phyloP scores from a whole-genome alignment of 2,888 invertebrate species.

The Notodonta ziczac region DNA sequence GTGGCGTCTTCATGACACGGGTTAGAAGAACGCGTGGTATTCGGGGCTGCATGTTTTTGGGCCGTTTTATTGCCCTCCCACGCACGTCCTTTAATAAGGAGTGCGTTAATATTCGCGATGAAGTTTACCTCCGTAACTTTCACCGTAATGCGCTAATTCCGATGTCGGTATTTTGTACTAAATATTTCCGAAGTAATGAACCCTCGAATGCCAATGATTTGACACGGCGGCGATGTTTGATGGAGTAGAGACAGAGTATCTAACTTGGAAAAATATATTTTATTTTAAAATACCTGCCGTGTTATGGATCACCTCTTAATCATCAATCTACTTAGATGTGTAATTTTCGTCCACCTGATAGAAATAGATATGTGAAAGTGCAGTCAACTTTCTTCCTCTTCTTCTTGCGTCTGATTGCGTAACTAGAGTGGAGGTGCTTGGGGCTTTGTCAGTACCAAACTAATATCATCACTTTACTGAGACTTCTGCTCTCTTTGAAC shows the following conservation, averaged over 20 bases:
- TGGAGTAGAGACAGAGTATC: too few relatives aligned
- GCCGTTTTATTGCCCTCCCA: conserved; percentile 12
- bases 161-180: conserved; percentile 1
- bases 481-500: background rate
- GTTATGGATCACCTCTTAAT: too few relatives aligned
- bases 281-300: too few relatives aligned
- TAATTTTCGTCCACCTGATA: too few relatives aligned
- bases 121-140: conserved; percentile 5
- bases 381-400: too few relatives aligned
- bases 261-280: too few relatives aligned
- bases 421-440: too few relatives aligned
- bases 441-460: too few relatives aligned
- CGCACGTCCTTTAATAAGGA: conserved; percentile 15
- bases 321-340: too few relatives aligned
- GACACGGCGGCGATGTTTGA: background rate
- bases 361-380: too few relatives aligned
- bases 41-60: conserved; percentile 11
- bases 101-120: conserved; percentile 12
- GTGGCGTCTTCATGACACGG: conserved; percentile 1
- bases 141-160: conserved; percentile 1
- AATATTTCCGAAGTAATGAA: conserved; percentile 4
- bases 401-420: too few relatives aligned
- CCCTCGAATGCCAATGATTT: background rate
- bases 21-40: conserved; percentile 8
- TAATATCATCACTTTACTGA: too few relatives aligned